Evolutionary conservation across 2,888 invertebrate genomes (phyloP), one percentile per base, ranked within the genome.

Genomic region (Lottia gigantea): DNA sequence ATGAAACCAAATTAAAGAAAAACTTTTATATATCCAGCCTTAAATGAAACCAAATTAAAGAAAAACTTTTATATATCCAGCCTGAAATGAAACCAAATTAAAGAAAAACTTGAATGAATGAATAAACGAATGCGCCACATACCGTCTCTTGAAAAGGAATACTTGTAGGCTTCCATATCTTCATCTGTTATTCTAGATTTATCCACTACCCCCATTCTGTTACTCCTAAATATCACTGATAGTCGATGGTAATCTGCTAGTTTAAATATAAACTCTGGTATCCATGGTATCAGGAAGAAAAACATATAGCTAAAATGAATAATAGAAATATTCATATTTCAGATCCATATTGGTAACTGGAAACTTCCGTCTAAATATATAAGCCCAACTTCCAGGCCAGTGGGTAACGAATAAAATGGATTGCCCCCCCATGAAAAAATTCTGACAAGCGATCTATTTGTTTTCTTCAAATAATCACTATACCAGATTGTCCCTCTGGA

Each of bases 81-180:
- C 92, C 93, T 92, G 80, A 46, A 88, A 85, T 23, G 16, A 66
- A 69, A 40, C 11, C 0, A 40, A 40, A 40, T 31, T 6, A 31
- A 6, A 31, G 31, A 6, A 31, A 31, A 4, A 6, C 2, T 6
- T 4, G 31, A 31, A 31, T 67, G 23, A 19, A 12, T 26, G 7
- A 40, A 15, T 12, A 23, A 16, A 40, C 7, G 40, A 31, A 31
- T 31, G 31, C 11, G 11, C 40, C 11, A 67, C 71, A 65, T 45
- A 72, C 72, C 26, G 15, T 45, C 40, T 26, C 62, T 67, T 31
- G 62, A 70, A 86, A 94, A 94, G 6, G 92, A 90, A 83, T 94
- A 94, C 87, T 94, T 94, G 85, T 93, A 94, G 0, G 93, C 94
- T 81, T 94, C 93, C 16, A 93, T 87, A 79, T 93, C 93, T 65